Conservation (phyloP, 2,113 vertebrate genomes). For the Apus apus region DNA sequence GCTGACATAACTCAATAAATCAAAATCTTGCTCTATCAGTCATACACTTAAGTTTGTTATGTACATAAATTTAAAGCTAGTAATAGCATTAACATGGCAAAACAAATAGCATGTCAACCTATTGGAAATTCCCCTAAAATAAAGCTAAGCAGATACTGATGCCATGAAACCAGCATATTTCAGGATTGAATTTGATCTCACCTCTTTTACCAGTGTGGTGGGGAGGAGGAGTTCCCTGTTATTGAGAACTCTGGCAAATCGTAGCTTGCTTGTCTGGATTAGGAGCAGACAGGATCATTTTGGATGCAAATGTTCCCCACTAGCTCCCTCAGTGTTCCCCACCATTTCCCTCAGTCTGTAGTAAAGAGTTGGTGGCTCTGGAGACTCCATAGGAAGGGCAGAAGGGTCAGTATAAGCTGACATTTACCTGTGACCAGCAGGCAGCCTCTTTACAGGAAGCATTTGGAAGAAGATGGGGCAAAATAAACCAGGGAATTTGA, state of each 20-base stretch:
- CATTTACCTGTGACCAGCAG: not conserved
- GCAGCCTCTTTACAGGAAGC: not conserved
- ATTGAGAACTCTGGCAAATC: not conserved
- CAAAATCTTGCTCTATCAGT: not conserved
- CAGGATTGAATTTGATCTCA: not conserved
- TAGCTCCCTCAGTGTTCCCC: not conserved
- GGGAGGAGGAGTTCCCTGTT: rapidly evolving
- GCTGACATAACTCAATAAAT: not conserved
- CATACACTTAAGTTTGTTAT: not conserved
- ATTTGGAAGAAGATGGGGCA: not conserved
- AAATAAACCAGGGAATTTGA: not conserved
- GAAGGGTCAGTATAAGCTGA: not conserved
- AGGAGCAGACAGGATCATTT: not conserved
- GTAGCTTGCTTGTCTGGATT: not conserved
- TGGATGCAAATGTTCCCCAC: not conserved
- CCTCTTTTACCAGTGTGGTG: not conserved
- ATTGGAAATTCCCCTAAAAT: not conserved
- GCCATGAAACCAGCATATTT: not conserved
- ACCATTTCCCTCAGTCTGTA: not conserved
- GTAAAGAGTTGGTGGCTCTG: not conserved
- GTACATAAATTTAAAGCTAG: not conserved
- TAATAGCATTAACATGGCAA: not conserved
- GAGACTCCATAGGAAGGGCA: not conserved
- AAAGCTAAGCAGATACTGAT: not conserved
- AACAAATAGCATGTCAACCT: not conserved